Evolutionary conservation across 1,140 invertebrate species (phyloP).

Genomic region (Pristionchus pacificus): DNA sequence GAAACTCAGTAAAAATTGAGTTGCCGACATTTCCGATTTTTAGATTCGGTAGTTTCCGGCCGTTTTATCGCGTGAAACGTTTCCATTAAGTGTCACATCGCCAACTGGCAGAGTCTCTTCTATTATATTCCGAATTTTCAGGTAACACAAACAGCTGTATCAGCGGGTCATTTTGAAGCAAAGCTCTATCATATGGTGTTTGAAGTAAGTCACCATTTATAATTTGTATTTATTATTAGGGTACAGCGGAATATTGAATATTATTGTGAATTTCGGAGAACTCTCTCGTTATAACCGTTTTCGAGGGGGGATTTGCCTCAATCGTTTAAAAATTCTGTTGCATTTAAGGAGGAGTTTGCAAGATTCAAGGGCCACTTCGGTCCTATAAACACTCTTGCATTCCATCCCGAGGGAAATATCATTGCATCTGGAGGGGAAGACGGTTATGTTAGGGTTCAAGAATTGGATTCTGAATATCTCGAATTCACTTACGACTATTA

Average conservation of each 20-base stretch:
- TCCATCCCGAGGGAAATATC: slow-evolving; percentile 92
- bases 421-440: slow-evolving; percentile 97
- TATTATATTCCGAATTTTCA: slow-evolving; percentile 5
- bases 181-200: slow-evolving; percentile 97
- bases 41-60: too few relatives aligned
- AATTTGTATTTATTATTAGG: too few relatives aligned
- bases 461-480: slow-evolving; percentile 91
- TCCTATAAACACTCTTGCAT: slow-evolving; percentile 95
- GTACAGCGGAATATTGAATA: too few relatives aligned
- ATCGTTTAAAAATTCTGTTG: too few relatives aligned
- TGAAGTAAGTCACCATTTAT: slow-evolving; percentile 63
- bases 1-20: too few relatives aligned
- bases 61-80: too few relatives aligned
- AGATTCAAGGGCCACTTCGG: slow-evolving; percentile 98
- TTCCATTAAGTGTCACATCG: too few relatives aligned
- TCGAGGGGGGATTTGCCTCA: too few relatives aligned
- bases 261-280: too few relatives aligned
- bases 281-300: too few relatives aligned
- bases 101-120: background rate
- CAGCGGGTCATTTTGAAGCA: slow-evolving; percentile 94
- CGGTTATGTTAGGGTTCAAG: slow-evolving; percentile 61
- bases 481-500: slow-evolving; percentile 91
- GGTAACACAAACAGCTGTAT: slow-evolving; percentile 91
- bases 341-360: slow-evolving; percentile 81
- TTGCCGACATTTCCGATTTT: too few relatives aligned